phyloP scores from a whole-genome alignment of 35 echinoderm and acorn worm species.

The Heliocidaris tuberculata region DNA sequence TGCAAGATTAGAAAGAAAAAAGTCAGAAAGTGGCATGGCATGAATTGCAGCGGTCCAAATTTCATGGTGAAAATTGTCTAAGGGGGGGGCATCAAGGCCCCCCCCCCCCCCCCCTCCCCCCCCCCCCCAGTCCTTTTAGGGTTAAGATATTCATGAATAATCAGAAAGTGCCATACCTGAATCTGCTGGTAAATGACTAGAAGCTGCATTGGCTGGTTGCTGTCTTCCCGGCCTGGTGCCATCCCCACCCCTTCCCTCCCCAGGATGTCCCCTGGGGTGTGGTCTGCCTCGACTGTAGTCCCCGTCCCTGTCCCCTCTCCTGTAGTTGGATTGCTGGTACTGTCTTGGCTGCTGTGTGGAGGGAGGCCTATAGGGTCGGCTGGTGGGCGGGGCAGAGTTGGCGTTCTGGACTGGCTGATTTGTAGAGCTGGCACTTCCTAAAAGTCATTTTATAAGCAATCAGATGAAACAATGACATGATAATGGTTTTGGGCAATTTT shows the following conservation, averaged over 20 bases:
- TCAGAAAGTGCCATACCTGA: neutral
- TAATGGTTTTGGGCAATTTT: too few relatives aligned
- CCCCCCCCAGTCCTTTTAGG: too few relatives aligned
- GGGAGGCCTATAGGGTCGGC: neutral
- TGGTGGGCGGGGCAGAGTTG: neutral
- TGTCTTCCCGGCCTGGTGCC: neutral
- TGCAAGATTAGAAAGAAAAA: too few relatives aligned
- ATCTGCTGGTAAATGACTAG: neutral
- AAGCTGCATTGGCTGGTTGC: neutral
- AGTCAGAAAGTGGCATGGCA: too few relatives aligned
- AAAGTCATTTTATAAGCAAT: neutral
- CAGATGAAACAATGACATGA: neutral
- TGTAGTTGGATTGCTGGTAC: neutral
- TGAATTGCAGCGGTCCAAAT: too few relatives aligned
- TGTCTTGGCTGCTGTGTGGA: slow-evolving; percentile 17
- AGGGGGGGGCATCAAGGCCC: too few relatives aligned
- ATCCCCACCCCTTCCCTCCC: neutral
- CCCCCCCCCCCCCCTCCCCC: too few relatives aligned
- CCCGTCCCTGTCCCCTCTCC: neutral
- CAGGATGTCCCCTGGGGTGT: neutral
- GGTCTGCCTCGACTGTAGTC: neutral
- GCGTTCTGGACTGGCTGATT: neutral
- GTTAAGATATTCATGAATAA: too few relatives aligned
- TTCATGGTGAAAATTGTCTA: too few relatives aligned
- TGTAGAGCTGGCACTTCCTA: neutral